A percentile compares a stretch with the other conserved stretches of the same genome.
Evolutionary conservation across 2,113 vertebrate species (phyloP).

Genomic region (Chinchilla lanigera): DNA sequence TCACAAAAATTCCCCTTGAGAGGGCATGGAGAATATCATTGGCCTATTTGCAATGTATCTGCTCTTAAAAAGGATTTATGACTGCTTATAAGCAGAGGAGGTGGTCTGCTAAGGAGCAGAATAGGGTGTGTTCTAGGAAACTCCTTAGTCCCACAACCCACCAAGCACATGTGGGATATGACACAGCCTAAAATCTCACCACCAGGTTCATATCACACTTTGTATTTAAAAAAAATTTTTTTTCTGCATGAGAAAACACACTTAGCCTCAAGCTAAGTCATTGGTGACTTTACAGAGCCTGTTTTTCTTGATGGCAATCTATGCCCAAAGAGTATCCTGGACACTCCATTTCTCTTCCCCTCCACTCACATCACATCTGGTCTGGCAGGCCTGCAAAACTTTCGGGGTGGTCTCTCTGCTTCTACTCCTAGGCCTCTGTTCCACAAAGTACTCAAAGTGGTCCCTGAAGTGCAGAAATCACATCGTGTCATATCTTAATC

Average conservation of each 20-base stretch:
- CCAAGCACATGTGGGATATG: not conserved
- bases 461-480: not conserved
- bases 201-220: no score
- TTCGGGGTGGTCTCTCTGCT: not conserved
- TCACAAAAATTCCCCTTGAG: not conserved
- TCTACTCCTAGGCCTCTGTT: not conserved
- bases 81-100: not conserved
- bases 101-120: not conserved
- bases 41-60: not conserved
- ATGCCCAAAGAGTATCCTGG: not conserved
- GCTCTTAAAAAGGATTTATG: not conserved
- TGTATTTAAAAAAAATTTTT: not conserved
- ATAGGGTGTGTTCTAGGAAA: not conserved
- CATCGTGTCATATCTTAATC: not conserved
- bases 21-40: not conserved
- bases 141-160: not conserved
- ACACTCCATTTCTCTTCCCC: not conserved
- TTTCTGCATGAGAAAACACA: not conserved
- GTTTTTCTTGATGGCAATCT: not conserved
- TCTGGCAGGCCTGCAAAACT: not conserved
- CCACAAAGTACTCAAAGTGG: not conserved
- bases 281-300: not conserved
- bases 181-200: not conserved
- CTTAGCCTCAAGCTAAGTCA: not conserved
- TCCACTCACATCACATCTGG: not conserved